Conservation (phyloP, 2,888 invertebrate genomes). For the Andrena bucephala region DNA sequence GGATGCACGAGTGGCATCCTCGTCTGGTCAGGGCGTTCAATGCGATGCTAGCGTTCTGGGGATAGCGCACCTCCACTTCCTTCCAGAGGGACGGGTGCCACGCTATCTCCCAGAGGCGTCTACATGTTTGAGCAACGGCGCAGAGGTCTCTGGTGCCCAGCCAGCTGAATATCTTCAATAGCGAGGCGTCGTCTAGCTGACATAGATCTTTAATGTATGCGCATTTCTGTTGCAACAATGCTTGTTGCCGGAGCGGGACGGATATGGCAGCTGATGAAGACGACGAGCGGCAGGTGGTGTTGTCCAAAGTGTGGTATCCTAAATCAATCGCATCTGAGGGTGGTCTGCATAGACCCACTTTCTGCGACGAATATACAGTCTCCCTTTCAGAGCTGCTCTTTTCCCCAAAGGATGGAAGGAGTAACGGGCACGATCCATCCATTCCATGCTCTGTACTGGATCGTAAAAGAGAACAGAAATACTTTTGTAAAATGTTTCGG, state of each 20-base stretch:
- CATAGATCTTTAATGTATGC: slow-evolving; percentile 63
- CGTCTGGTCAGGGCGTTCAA: slow-evolving; percentile 77
- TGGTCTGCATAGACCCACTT: slow-evolving; percentile 77
- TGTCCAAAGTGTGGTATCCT: slow-evolving; percentile 82
- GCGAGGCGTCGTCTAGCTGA: slow-evolving; percentile 87
- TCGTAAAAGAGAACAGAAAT: slow-evolving; percentile 23
- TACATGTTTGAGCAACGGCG: slow-evolving; percentile 91
- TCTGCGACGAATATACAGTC: slow-evolving; percentile 74
- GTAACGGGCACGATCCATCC: slow-evolving; percentile 81
- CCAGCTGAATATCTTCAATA: slow-evolving; percentile 90
- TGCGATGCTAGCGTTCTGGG: slow-evolving; percentile 77
- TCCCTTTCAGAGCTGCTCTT: slow-evolving; percentile 75
- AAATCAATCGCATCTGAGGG: slow-evolving; percentile 80
- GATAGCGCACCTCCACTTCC: slow-evolving; percentile 79
- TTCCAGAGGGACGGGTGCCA: slow-evolving; percentile 92
- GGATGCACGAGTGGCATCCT: slow-evolving; percentile 77
- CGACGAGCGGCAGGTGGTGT: slow-evolving; percentile 78
- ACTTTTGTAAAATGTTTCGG: background rate
- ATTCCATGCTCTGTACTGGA: slow-evolving; percentile 82
- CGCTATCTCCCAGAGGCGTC: slow-evolving; percentile 91
- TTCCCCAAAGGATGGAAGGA: slow-evolving; percentile 78
- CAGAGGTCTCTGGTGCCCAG: slow-evolving; percentile 90
- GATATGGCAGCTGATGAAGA: slow-evolving; percentile 74
- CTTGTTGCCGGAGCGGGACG: slow-evolving; percentile 60
- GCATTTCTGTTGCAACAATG: slow-evolving; percentile 68